These are phyloP conservation scores for Percina caprodes DNA, from an alignment of 2,113 vertebrate genomes.

Conservation along the genomic window DNA sequence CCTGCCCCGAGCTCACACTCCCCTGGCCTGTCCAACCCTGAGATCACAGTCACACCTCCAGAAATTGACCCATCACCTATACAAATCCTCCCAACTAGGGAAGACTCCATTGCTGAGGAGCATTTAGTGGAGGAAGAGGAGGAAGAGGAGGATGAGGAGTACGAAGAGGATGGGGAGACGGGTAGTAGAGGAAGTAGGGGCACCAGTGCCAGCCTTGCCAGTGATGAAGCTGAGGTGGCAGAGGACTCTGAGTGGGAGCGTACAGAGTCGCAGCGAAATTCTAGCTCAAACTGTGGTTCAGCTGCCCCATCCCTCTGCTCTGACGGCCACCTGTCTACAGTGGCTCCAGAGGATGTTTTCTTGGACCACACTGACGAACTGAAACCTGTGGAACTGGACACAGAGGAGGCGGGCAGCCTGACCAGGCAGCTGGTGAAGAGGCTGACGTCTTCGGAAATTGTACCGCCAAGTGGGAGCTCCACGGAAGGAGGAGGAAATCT, in stretches of 20 bases:
- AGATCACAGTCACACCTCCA: constrained; percentile 87
- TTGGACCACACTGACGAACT: constrained; percentile 86
- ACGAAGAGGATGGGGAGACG: constrained; percentile 65
- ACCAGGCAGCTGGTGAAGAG: constrained; percentile 95
- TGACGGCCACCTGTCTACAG: constrained; percentile 66
- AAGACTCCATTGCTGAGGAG: constrained; percentile 74
- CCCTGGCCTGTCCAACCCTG: constrained; percentile 85
- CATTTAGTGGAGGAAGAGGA: constrained; percentile 71
- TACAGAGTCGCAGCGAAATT: constrained; percentile 73
- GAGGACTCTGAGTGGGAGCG: constrained; percentile 83
- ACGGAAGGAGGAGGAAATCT: constrained; percentile 69
- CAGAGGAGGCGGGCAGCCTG: constrained; percentile 90
- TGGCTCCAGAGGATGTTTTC: constrained; percentile 81
- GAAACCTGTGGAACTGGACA: constrained; percentile 96
- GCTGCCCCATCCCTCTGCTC: constrained; percentile 70
- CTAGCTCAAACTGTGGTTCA: constrained; percentile 69
- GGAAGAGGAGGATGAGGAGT: constrained; percentile 65
- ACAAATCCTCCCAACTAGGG: constrained; percentile 63
- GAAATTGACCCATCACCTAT: constrained; percentile 74
- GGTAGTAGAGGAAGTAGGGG: constrained; percentile 71
- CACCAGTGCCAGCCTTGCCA: constrained; percentile 76
- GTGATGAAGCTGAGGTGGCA: constrained; percentile 72
- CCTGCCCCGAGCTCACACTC: constrained; percentile 82
- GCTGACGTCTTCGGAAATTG: constrained; percentile 89
- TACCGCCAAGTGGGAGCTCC: constrained; percentile 42